Evolutionary conservation across 2,113 vertebrate genomes (phyloP).

Genomic region (Marcusenius ussheri): DNA sequence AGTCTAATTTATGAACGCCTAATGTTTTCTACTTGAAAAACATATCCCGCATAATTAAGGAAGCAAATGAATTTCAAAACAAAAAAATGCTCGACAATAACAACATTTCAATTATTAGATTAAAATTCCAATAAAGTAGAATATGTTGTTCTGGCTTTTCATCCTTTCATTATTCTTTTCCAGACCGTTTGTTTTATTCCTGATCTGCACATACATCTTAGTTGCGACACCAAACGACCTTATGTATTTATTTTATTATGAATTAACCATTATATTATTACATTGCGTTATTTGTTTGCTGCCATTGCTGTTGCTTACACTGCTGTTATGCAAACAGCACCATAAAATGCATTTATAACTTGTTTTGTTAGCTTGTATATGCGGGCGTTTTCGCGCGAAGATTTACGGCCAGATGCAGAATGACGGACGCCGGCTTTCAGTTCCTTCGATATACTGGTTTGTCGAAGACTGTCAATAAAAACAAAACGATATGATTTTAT

Average conservation of each 20-base stretch:
- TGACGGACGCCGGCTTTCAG: not conserved
- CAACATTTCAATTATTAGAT: slow-evolving; percentile 10
- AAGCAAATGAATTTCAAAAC: not conserved
- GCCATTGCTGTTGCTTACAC: not conserved
- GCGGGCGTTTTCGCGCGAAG: not conserved
- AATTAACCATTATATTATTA: not conserved
- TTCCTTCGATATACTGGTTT: not conserved
- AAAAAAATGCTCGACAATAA: slow-evolving; percentile 1
- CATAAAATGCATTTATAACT: not conserved
- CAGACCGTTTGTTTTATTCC: not conserved
- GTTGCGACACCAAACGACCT: not conserved
- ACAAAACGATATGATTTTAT: not conserved
- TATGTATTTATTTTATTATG: not conserved
- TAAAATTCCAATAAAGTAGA: slow-evolving; percentile 18
- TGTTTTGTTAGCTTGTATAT: not conserved
- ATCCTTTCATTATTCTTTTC: not conserved
- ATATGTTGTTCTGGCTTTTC: not conserved
- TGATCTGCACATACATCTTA: not conserved
- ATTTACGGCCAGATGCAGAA: not conserved
- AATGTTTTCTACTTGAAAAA: slow-evolving; percentile 1
- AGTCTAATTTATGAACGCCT: slow-evolving; percentile 16
- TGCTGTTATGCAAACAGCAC: not conserved
- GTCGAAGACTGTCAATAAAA: not conserved
- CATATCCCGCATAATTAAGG: slow-evolving; percentile 3
- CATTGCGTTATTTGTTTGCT: not conserved